Percentiles rank a stretch among this genome's conserved stretches.
Conservation (phyloP, 2,113 vertebrate species). For the Chionis minor region DNA sequence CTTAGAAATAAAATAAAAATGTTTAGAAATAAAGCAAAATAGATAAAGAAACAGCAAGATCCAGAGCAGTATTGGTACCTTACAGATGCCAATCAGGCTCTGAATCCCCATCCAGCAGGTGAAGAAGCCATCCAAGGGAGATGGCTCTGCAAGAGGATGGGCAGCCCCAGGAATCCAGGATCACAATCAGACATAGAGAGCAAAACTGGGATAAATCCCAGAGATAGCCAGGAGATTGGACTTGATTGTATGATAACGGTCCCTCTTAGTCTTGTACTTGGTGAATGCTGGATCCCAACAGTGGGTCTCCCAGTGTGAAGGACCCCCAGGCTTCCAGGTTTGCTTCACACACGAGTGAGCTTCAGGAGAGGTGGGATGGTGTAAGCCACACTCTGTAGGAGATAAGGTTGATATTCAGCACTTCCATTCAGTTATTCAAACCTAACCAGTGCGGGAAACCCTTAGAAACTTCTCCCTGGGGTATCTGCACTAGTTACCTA, state of each 20-base stretch:
- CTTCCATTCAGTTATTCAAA: background rate
- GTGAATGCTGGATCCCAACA: background rate
- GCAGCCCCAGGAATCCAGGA: background rate
- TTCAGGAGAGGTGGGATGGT: background rate
- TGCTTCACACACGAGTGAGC: background rate
- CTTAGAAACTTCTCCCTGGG: background rate
- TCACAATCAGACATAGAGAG: background rate
- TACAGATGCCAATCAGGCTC: background rate
- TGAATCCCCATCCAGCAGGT: background rate
- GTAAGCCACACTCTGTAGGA: background rate
- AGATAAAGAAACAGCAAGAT: background rate
- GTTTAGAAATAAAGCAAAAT: background rate
- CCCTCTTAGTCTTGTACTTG: background rate
- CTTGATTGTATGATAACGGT: background rate
- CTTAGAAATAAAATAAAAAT: background rate
- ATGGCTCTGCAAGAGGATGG: background rate
- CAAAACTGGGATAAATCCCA: background rate
- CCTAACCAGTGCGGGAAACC: background rate
- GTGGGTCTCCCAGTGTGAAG: fast-evolving
- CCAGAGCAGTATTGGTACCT: background rate
- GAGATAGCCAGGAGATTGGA: background rate
- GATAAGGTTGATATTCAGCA: background rate
- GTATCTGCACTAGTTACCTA: constrained; percentile 43
- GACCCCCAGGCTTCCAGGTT: background rate
- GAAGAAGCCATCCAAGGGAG: background rate